A percentile compares a stretch with the other conserved stretches of the same genome.
Evolutionary conservation across 2,888 invertebrate species (phyloP).

Genomic region (Eupithecia tripunctaria): DNA sequence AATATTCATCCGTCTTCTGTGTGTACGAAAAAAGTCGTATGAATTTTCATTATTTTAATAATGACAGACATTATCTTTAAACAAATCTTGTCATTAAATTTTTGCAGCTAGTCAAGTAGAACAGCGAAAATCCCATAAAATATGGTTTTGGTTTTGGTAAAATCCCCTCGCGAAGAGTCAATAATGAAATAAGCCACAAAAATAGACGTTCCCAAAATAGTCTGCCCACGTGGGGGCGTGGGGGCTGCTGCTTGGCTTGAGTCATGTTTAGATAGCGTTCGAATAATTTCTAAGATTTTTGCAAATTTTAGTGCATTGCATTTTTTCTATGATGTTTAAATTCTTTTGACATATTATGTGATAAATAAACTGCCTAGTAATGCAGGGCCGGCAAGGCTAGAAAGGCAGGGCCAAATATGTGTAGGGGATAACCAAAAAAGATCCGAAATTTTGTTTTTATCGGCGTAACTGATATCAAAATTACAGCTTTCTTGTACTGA

Average conservation of each 20-base stretch:
- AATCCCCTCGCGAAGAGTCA: conserved; percentile 43
- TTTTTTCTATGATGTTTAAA: neutral
- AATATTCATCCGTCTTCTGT: too few species aligned
- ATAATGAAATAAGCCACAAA: conserved; percentile 56
- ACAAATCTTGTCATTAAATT: neutral
- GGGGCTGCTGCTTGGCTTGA: conserved; percentile 44
- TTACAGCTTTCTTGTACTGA: too few species aligned
- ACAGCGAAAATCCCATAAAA: neutral
- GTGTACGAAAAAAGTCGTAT: too few species aligned
- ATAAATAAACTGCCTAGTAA: too few species aligned
- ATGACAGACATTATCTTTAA: neutral
- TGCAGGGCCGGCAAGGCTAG: too few species aligned
- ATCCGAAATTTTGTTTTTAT: too few species aligned
- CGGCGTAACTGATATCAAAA: too few species aligned
- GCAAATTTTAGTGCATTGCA: neutral
- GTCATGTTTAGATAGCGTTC: neutral
- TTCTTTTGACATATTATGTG: too few species aligned
- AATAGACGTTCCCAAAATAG: conserved; percentile 59
- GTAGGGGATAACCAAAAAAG: too few species aligned
- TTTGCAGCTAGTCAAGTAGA: neutral
- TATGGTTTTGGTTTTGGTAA: neutral
- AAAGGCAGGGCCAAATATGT: too few species aligned
- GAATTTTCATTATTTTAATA: neutral
- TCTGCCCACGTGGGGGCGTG: conserved; percentile 63
- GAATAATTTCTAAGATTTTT: neutral